Base-by-base conservation (phyloP, 1,140 invertebrate species). In the Aphis gossypii region DNA sequence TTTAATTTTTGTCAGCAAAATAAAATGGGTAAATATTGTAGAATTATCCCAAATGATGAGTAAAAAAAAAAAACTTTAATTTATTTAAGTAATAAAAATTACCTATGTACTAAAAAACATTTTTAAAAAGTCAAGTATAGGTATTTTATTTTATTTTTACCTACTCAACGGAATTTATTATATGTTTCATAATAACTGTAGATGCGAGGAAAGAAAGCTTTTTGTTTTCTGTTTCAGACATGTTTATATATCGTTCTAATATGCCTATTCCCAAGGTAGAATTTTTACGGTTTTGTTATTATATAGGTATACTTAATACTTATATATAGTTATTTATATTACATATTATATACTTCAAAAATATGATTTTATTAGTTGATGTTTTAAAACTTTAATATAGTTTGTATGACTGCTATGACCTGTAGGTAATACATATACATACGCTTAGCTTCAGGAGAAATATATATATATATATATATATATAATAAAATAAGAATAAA, bases 221-320 rank as follows among this genome's bases (percentile, higher is more conserved):
- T 89, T 89, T 54, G 87, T 89, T 88, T 88, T 88, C 44, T n/a
- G 44, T 88, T 88, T 48, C 51, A n/a, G 18, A 48, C 46, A 46
- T 88, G 9, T 14, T 21, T 30, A 86, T 86, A 86, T 46, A 86
- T 25, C 25, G 6, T n/a, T 20, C 8, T 38, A 46, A 48, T 30
- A 6, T 44, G 25, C 5, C 35, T 46, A 87, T 87, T 60, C 56
- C 56, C 25, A 11, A 3, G 30, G 25, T 60, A 25, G 41, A 86
- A 18, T 46, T 38, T 86, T 86, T 86, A 44, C 14, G 23, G 25
- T 11, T 86, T 86, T 44, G 7, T 44, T 41, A n/a, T 68, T 44
- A 48, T 48, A 48, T 48, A 35, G 35, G 35, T 35, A 48, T 18
- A 48, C 48, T 48, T 48, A 48, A 48, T 48, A 48, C 48, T 48